Conservation (phyloP, 2,797 vertebrate species). For the Leptatherina wallacei region DNA sequence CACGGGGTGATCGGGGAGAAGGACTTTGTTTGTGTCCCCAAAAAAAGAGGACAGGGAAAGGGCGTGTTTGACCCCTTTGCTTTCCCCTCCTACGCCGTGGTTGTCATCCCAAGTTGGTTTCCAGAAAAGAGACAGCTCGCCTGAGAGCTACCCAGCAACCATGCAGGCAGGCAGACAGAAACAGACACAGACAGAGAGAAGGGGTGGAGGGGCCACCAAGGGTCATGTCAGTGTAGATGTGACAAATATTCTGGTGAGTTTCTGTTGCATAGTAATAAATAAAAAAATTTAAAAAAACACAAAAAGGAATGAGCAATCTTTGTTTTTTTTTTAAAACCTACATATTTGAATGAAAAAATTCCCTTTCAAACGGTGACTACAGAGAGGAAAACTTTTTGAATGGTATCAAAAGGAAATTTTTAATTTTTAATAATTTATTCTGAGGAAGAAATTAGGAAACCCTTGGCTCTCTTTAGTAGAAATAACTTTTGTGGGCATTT, state of each 20-base stretch:
- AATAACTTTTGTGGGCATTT: neutral
- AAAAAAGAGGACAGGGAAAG: constrained; percentile 45
- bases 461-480: neutral
- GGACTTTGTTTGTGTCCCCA: constrained; percentile 33
- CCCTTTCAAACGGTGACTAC: neutral
- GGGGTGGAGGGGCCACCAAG: neutral
- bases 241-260: constrained; percentile 27
- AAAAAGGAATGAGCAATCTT: neutral
- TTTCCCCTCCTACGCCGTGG: constrained; percentile 16
- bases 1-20: constrained; percentile 11
- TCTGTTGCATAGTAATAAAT: constrained; percentile 13
- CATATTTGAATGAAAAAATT: neutral
- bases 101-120: constrained; percentile 50
- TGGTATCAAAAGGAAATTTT: neutral
- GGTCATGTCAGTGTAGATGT: constrained; percentile 21
- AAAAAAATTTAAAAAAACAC: neutral
- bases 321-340: neutral
- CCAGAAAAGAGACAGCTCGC: constrained; percentile 57
- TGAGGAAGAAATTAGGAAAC: neutral
- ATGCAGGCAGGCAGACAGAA: constrained; percentile 20
- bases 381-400: neutral
- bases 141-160: constrained; percentile 54
- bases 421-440: neutral
- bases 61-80: neutral
- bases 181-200: constrained; percentile 21